Evolutionary conservation across 2,888 invertebrate genomes (phyloP).

Genomic region (Drosophila birchii): DNA sequence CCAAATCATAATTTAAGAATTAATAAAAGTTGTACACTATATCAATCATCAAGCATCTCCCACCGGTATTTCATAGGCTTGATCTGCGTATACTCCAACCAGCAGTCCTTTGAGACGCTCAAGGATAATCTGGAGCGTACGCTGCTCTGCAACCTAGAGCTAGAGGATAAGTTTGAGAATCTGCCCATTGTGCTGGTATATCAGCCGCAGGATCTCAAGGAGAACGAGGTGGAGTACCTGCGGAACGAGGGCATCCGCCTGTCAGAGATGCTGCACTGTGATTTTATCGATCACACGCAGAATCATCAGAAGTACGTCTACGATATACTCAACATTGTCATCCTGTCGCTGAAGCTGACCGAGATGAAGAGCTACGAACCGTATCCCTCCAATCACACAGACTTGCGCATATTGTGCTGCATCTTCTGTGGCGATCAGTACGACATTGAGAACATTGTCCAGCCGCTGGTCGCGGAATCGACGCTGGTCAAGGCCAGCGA

Average conservation of each 20-base stretch:
- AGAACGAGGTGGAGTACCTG: slow-evolving; percentile 93
- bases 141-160: slow-evolving; percentile 93
- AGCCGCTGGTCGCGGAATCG: slow-evolving; percentile 92
- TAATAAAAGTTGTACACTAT: neutral
- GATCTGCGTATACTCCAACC: slow-evolving; percentile 95
- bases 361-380: slow-evolving; percentile 84
- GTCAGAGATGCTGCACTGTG: slow-evolving; percentile 90
- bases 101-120: slow-evolving; percentile 96
- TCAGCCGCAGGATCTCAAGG: slow-evolving; percentile 92
- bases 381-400: slow-evolving; percentile 84
- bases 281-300: slow-evolving; percentile 84
- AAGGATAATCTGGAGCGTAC: slow-evolving; percentile 96
- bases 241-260: slow-evolving; percentile 95
- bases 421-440: slow-evolving; percentile 98
- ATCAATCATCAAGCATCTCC: no score
- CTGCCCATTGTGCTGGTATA: slow-evolving; percentile 96
- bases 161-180: slow-evolving; percentile 95
- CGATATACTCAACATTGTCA: slow-evolving; percentile 85
- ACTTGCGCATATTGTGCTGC: slow-evolving; percentile 93
- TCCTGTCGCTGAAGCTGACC: slow-evolving; percentile 83
- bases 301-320: slow-evolving; percentile 85
- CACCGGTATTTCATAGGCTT: slow-evolving; percentile 86
- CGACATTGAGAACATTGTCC: slow-evolving; percentile 94
- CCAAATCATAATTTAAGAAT: neutral
- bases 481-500: slow-evolving; percentile 89